Conservation (phyloP, 1,140 invertebrate species). For the Anastrepha obliqua region DNA sequence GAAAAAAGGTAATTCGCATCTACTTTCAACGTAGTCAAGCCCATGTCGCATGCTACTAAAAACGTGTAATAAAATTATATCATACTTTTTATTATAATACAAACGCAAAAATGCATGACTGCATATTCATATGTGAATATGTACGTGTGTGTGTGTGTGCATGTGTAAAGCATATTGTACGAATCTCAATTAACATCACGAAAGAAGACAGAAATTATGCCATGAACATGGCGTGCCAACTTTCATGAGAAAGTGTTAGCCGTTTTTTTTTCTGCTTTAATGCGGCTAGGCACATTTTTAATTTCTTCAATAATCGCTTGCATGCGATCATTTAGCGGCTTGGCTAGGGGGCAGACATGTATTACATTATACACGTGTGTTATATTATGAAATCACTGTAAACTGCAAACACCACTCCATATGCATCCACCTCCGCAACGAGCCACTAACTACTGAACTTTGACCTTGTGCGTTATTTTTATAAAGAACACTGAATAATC, state of each 20-base stretch:
- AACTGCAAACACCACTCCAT: background rate
- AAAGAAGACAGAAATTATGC: background rate
- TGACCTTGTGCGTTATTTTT: constrained; percentile 33
- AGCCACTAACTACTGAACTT: constrained; percentile 11
- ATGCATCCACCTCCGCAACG: background rate
- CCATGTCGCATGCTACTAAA: no score
- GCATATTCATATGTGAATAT: no score
- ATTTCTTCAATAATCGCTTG: background rate
- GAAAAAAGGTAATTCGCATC: no score
- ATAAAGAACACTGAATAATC: background rate
- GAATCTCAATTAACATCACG: no score
- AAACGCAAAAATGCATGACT: no score
- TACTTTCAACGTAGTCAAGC: no score
- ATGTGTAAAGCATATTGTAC: no score
- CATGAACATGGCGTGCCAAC: constrained; percentile 21
- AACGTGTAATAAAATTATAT: no score
- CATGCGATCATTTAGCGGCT: constrained; percentile 8
- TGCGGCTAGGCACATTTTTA: background rate
- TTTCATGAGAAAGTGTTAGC: constrained; percentile 28
- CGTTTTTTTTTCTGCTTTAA: background rate
- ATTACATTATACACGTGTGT: background rate
- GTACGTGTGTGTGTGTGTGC: no score
- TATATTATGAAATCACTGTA: background rate
- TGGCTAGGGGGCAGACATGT: background rate
- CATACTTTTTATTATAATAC: no score